Evolutionary conservation across 2,797 vertebrate genomes (phyloP), one percentile per base, ranked within the genome.

Genomic region (Arrhamphus sclerolepis): DNA sequence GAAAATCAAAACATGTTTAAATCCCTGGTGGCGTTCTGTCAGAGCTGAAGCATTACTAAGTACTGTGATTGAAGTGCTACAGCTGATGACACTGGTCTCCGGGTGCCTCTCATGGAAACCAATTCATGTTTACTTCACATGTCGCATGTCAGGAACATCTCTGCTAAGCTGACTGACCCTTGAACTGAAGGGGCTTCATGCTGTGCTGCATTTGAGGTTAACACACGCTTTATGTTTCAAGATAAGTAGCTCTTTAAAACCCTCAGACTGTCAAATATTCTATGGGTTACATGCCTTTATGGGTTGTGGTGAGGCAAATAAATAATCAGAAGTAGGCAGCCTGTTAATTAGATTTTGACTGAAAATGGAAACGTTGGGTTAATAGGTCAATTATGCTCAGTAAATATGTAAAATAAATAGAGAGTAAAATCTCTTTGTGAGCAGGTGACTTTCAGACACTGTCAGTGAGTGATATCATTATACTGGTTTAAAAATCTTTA

Each of bases 1-100:
- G 42, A 66, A 51, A 46, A 52, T 54, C n/a, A 59, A 43, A 46
- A 66, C n/a, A 40, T 38, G 29, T 44, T 53, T 52, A 18, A 49
- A 43, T 13, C 22, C 17, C 1, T 8, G 14, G 20, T 49, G 2
- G 10, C 26, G 0, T 7, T 2, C 18, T 31, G 21, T 50, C 29
- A 57, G 46, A 20, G 14, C 13, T 52, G 21, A 54, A 46, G 28
- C 17, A 39, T 28, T 52, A 34, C 24, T 31, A 71, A 50, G 21
- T 26, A 7, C 24, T 50, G 40, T 48, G 50, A 43, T 31, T 69
- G 50, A 53, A 46, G 43, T 49, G 40, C 26, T 46, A 7, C 43
- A 21, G 17, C 21, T 47, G 52, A 34, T 54, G 43, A 26, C 5
- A n/a, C 7, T 46, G 14, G 54, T 50, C 22, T 26, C 29, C 22